A percentile compares a stretch with the other conserved stretches of the same genome.
Evolutionary conservation across 2,888 invertebrate genomes (phyloP).

Genomic region (Acrocera orbiculus): DNA sequence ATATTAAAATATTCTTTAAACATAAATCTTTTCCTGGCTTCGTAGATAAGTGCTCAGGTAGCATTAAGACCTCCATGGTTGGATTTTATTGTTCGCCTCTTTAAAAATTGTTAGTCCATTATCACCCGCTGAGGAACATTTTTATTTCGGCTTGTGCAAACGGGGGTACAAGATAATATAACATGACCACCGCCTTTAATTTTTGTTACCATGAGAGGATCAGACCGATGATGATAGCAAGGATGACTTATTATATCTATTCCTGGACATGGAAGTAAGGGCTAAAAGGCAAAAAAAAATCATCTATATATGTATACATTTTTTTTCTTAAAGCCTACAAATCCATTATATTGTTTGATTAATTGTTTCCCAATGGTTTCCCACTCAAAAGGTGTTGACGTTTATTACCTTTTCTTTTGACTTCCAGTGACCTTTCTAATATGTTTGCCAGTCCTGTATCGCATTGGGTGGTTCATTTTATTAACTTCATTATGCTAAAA

Average conservation of each 20-base stretch:
- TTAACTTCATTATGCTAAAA: background rate
- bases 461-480: background rate
- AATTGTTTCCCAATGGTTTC: background rate
- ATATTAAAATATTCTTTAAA: too few species aligned
- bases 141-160: background rate
- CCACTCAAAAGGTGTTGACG: background rate
- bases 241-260: background rate
- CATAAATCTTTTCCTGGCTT: too few species aligned
- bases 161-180: background rate
- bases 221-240: background rate
- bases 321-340: background rate
- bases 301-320: background rate
- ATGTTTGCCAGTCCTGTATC: background rate
- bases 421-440: background rate
- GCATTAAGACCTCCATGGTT: background rate
- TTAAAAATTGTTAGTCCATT: background rate
- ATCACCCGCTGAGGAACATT: background rate
- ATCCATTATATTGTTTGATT: background rate
- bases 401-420: background rate
- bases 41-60: too few species aligned
- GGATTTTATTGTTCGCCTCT: background rate
- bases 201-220: background rate
- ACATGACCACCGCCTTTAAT: background rate
- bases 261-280: too few species aligned
- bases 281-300: too few species aligned